Evolutionary conservation across 1,140 invertebrate species (phyloP).

Genomic region (Drosophila ohnishii): DNA sequence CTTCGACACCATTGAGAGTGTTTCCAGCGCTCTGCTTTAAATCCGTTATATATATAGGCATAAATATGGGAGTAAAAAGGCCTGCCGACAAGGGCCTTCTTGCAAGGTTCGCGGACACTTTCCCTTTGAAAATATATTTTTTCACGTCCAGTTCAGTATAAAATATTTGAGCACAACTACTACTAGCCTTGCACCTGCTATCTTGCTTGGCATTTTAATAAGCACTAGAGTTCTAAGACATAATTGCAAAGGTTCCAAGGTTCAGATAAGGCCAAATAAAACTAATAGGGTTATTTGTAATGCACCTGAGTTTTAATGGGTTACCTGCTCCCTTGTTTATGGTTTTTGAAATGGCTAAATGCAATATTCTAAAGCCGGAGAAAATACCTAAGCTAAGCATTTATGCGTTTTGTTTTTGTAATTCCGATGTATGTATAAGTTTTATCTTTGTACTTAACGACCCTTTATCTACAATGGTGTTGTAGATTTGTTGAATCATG

Average conservation of each 20-base stretch:
- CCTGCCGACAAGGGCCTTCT: constrained; percentile 1
- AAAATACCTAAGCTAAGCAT: not conserved
- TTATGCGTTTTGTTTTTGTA: not conserved
- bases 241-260: constrained; percentile 6
- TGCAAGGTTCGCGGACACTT: not conserved
- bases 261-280: constrained; percentile 22
- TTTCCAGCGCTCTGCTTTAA: constrained; percentile 54
- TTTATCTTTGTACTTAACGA: not conserved
- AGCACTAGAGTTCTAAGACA: not conserved
- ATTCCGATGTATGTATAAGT: not conserved
- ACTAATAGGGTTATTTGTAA: constrained; percentile 17
- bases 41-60: not conserved
- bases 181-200: constrained; percentile 6
- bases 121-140: constrained; percentile 4
- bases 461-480: not conserved
- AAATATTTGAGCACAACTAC: constrained; percentile 16
- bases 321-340: not conserved
- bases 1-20: constrained; percentile 64
- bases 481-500: not conserved
- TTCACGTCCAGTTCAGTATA: constrained; percentile 33
- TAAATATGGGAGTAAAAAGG: not conserved
- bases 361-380: not conserved
- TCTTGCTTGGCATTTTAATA: not conserved
- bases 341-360: not conserved
- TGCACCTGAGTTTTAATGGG: not conserved